Conservation (phyloP, 2,113 vertebrate genomes). For the Oreochromis aureus region DNA sequence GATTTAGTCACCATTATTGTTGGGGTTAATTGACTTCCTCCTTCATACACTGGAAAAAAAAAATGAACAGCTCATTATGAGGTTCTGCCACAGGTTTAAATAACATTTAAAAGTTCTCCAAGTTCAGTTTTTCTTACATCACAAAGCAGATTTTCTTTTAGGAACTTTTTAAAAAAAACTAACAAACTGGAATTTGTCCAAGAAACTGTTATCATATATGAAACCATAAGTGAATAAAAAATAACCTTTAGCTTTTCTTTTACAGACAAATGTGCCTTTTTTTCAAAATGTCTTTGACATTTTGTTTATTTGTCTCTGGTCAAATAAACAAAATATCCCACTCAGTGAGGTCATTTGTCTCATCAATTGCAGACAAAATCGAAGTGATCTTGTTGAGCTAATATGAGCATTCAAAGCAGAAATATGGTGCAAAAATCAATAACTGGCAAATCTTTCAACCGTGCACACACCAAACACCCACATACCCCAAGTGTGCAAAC, state of each 20-base stretch:
- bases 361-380: conserved; percentile 21
- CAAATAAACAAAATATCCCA: neutral
- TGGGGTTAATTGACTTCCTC: conserved; percentile 16
- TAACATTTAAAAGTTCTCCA: neutral
- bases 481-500: neutral
- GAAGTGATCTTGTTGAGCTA: neutral
- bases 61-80: neutral
- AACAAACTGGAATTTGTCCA: neutral
- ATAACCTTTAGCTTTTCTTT: neutral
- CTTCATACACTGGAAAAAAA: neutral
- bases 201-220: neutral
- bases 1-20: neutral
- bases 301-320: neutral
- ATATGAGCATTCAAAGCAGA: conserved; percentile 15
- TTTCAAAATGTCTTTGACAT: neutral
- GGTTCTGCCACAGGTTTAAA: neutral
- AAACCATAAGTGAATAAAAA: neutral
- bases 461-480: neutral
- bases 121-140: neutral
- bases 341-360: conserved; percentile 19
- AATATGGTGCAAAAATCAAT: conserved; percentile 29
- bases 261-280: neutral
- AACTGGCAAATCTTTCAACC: neutral
- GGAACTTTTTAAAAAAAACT: neutral
- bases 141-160: neutral